Evolutionary conservation across 2,797 vertebrate genomes (phyloP).

Genomic region (Urosaurus nigricauda): DNA sequence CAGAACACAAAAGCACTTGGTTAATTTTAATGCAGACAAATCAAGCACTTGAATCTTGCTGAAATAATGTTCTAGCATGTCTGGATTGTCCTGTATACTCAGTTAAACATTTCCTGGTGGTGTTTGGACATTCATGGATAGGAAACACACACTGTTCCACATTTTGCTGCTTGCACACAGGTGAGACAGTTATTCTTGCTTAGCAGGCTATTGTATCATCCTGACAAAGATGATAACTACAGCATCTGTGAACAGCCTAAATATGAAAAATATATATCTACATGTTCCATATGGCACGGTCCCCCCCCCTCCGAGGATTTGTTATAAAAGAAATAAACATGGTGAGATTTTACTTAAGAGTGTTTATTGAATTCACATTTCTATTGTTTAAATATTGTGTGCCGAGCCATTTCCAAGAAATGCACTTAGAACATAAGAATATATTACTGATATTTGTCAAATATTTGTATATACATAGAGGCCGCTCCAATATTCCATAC

Average conservation of each 20-base stretch:
- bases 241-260: background rate
- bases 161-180: background rate
- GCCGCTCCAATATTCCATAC: slow-evolving; percentile 65
- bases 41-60: background rate
- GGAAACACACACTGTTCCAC: background rate
- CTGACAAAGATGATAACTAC: background rate
- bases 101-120: background rate
- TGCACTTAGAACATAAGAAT: slow-evolving; percentile 62
- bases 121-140: background rate
- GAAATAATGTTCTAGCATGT: background rate
- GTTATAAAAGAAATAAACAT: slow-evolving; percentile 34
- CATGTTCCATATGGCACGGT: slow-evolving; percentile 4
- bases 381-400: slow-evolving; percentile 44
- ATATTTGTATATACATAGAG: slow-evolving; percentile 65
- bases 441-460: slow-evolving; percentile 64
- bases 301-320: background rate
- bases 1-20: no score
- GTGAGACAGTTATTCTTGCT: background rate
- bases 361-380: slow-evolving; percentile 64
- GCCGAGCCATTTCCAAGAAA: slow-evolving; percentile 42
- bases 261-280: background rate
- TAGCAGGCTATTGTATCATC: background rate
- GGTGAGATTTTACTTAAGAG: slow-evolving; percentile 42
- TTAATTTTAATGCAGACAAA: background rate
- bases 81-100: no score